Percentiles rank a stretch among this genome's conserved stretches.
These are phyloP conservation scores for Lasius fuliginosus DNA, from an alignment of 2,888 invertebrate species.

Conservation along the genomic window DNA sequence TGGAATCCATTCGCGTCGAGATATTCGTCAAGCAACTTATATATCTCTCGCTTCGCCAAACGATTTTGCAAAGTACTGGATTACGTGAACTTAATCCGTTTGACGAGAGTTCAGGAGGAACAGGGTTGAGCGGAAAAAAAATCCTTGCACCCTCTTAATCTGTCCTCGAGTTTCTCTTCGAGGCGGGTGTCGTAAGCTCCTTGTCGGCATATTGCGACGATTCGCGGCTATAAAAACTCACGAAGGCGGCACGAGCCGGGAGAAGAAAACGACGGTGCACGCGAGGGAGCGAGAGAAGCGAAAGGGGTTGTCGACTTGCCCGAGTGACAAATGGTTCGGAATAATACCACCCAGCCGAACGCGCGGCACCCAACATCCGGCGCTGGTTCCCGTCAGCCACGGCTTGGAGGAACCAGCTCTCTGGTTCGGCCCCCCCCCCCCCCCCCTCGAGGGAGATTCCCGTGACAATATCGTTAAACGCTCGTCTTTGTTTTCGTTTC, in stretches of 20 bases:
- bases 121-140: constrained; percentile 72
- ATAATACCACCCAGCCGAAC: constrained; percentile 84
- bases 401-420: constrained; percentile 67
- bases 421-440: constrained; percentile 42
- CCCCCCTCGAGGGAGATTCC: constrained; percentile 67
- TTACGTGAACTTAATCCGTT: constrained; percentile 75
- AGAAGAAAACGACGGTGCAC: constrained; percentile 52
- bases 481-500: constrained; percentile 80
- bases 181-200: constrained; percentile 80
- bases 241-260: constrained; percentile 50
- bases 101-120: constrained; percentile 53
- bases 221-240: constrained; percentile 85
- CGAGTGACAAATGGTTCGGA: constrained; percentile 86
- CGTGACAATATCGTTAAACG: constrained; percentile 82
- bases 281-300: constrained; percentile 75
- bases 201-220: constrained; percentile 86
- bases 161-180: constrained; percentile 75
- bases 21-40: constrained; percentile 7
- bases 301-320: constrained; percentile 83
- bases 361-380: constrained; percentile 78
- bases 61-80: constrained; percentile 68
- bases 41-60: constrained; percentile 42
- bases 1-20: background rate
- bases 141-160: constrained; percentile 84
- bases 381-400: constrained; percentile 72